Conservation (phyloP, 64 coral and sea anemone genomes). For the Montipora capricornis region DNA sequence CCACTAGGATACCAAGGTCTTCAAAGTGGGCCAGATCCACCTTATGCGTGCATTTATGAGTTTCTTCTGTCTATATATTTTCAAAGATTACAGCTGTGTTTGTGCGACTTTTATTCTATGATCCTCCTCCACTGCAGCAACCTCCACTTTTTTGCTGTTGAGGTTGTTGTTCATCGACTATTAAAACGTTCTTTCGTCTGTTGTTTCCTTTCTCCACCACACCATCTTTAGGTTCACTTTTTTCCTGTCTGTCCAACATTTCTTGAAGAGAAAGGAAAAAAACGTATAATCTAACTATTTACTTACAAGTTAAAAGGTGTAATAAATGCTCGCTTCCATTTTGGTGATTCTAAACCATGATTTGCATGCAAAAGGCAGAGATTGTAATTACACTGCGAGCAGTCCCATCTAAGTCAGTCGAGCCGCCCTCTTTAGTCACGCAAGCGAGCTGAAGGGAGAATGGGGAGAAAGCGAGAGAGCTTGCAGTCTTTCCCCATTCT, state of each 20-base stretch:
- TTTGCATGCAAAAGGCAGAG: too few relatives aligned
- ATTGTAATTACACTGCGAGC: too few relatives aligned
- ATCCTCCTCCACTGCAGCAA: conserved; percentile 73
- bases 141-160: conserved; percentile 50
- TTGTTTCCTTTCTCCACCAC: conserved; percentile 38
- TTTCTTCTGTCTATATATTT: neutral
- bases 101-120: conserved; percentile 35
- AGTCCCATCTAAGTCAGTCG: too few relatives aligned
- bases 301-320: too few relatives aligned
- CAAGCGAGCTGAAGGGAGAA: too few relatives aligned
- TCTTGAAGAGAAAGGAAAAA: conserved; percentile 19
- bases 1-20: neutral
- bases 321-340: too few relatives aligned
- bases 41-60: neutral
- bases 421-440: too few relatives aligned
- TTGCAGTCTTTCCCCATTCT: too few relatives aligned
- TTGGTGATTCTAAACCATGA: too few relatives aligned
- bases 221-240: conserved; percentile 59
- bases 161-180: conserved; percentile 91
- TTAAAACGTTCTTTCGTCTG: conserved; percentile 81
- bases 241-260: conserved; percentile 91
- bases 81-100: conserved; percentile 3
- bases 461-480: too few relatives aligned
- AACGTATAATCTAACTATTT: too few relatives aligned
- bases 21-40: neutral